These are phyloP conservation scores for Cosmia pyralina DNA, from an alignment of 2,888 invertebrate species.

Conservation along the genomic window DNA sequence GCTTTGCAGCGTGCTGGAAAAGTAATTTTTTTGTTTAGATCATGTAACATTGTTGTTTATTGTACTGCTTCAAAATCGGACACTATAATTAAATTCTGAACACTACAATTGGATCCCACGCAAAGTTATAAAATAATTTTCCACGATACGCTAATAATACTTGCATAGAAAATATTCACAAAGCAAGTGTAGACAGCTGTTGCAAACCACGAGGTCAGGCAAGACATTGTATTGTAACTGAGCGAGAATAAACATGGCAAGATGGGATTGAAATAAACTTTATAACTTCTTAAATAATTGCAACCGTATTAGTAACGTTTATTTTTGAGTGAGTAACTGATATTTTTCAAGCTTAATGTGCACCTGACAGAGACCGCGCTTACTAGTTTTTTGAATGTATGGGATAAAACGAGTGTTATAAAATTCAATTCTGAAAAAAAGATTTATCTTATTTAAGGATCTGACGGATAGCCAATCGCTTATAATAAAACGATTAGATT, in stretches of 20 bases:
- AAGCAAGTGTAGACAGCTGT: conserved; percentile 21
- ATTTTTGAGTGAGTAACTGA: background rate
- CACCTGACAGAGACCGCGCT: too few species aligned
- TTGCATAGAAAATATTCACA: conserved; percentile 12
- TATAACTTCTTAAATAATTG: too few species aligned
- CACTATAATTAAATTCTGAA: conserved; percentile 7
- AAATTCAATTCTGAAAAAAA: too few species aligned
- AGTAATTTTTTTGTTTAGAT: background rate
- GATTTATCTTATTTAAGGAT: too few species aligned
- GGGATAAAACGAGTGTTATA: too few species aligned
- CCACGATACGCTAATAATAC: background rate
- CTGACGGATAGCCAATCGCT: too few species aligned
- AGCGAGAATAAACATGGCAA: background rate
- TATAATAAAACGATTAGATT: too few species aligned
- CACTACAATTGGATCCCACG: background rate
- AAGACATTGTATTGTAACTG: conserved; percentile 2
- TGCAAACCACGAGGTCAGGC: conserved; percentile 2
- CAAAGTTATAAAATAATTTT: conserved; percentile 1
- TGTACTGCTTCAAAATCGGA: background rate
- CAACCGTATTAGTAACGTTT: background rate
- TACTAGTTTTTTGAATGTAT: too few species aligned
- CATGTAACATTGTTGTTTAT: too few species aligned
- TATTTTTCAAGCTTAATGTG: background rate
- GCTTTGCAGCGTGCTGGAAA: background rate
- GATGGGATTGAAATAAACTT: background rate